A percentile compares a stretch with the other conserved stretches of the same genome.
Conservation (phyloP, 1,140 invertebrate species). For the Pollicipes pollicipes region DNA sequence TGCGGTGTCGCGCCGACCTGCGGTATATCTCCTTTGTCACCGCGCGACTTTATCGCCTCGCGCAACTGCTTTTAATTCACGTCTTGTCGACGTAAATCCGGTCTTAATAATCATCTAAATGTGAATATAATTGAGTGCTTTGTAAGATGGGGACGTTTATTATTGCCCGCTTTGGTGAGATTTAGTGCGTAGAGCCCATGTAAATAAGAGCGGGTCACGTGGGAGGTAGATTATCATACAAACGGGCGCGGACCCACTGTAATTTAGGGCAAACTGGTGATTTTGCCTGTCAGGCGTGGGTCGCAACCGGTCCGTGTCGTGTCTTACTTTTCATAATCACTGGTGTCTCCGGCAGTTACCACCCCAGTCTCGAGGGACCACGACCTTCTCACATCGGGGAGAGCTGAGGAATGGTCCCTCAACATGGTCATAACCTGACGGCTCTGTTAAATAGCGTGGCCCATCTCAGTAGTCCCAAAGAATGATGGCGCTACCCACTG, state of each 20-base stretch:
- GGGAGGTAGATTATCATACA: neutral
- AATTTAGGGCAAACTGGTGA: neutral
- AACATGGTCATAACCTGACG: too few species aligned
- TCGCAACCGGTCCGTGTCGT: neutral
- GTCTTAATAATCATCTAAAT: conserved; percentile 1
- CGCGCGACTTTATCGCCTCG: neutral
- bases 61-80: neutral
- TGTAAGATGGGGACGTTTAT: neutral
- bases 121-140: conserved; percentile 2
- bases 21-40: neutral
- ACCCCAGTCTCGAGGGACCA: too few species aligned
- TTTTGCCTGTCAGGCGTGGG: neutral
- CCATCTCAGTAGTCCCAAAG: too few species aligned
- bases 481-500: too few species aligned
- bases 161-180: neutral
- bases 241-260: neutral
- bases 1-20: too few species aligned
- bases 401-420: too few species aligned
- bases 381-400: too few species aligned
- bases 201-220: neutral
- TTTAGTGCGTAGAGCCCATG: neutral
- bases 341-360: too few species aligned
- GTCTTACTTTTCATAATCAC: neutral
- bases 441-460: too few species aligned
- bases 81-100: neutral